Conservation (phyloP, 2,797 vertebrate species). For the Kryptolebias ocellatus region DNA sequence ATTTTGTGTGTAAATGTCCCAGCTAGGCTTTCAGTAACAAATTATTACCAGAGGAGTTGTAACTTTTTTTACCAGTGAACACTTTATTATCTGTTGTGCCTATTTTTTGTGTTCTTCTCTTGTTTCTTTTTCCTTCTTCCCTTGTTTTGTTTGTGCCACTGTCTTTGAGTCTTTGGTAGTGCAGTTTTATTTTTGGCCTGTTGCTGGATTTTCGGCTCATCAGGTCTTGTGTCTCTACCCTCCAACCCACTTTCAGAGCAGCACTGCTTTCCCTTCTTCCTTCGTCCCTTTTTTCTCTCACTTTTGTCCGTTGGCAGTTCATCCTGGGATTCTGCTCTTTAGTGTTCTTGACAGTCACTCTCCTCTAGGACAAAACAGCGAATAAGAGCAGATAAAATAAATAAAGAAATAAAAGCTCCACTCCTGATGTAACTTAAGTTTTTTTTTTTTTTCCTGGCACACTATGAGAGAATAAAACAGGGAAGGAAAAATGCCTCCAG, state of each 20-base stretch:
- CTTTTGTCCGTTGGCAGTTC: slow-evolving; percentile 45
- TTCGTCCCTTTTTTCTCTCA: slow-evolving; percentile 15
- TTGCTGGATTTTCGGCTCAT: slow-evolving; percentile 13
- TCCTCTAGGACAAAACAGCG: slow-evolving; percentile 64
- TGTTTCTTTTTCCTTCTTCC: neutral
- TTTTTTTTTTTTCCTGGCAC: slow-evolving; percentile 11
- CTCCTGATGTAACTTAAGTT: slow-evolving; percentile 38
- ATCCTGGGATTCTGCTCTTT: slow-evolving; percentile 65
- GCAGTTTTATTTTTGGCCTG: neutral
- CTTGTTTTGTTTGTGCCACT: slow-evolving; percentile 3
- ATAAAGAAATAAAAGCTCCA: neutral
- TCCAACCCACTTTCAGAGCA: slow-evolving; percentile 11
- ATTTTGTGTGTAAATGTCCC: neutral
- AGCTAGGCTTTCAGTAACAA: neutral
- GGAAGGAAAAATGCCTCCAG: slow-evolving; percentile 42
- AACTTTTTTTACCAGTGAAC: neutral
- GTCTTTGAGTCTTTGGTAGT: slow-evolving; percentile 24
- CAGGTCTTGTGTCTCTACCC: slow-evolving; percentile 20
- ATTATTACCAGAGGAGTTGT: neutral
- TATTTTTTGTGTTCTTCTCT: neutral
- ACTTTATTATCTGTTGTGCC: too few relatives aligned
- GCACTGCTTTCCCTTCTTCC: slow-evolving; percentile 14
- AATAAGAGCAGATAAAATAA: slow-evolving; percentile 30
- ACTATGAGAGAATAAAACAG: slow-evolving; percentile 38
- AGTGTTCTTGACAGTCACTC: slow-evolving; percentile 68